A percentile compares a stretch with the other conserved stretches of the same genome.
These are phyloP conservation scores for Oreotrochilus melanogaster DNA, from an alignment of 2,113 vertebrate species.

Conservation along the genomic window DNA sequence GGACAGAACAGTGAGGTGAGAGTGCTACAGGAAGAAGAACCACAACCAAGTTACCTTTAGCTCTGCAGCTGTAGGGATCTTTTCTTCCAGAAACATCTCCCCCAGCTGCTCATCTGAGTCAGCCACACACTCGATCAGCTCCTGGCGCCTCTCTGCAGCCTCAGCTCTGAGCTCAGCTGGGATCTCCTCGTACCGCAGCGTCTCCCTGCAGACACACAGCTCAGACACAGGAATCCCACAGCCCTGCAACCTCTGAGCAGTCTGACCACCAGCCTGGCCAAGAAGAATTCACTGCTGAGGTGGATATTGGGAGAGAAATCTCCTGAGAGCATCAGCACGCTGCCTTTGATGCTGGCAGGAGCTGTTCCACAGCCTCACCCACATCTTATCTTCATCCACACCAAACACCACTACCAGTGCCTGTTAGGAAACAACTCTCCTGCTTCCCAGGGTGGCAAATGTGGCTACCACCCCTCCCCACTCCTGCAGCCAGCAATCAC, in stretches of 20 bases:
- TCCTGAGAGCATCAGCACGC: rapidly evolving
- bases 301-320: rapidly evolving
- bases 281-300: rapidly evolving
- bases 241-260: too few species aligned
- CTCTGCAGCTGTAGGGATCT: constrained; percentile 83
- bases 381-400: not conserved
- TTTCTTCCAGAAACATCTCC: constrained; percentile 95
- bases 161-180: constrained; percentile 84
- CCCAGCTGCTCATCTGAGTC: constrained; percentile 91
- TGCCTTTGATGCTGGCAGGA: not conserved
- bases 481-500: too few species aligned
- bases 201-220: constrained; percentile 77
- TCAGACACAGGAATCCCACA: too few species aligned
- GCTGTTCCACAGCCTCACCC: not conserved
- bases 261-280: rapidly evolving
- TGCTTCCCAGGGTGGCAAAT: not conserved
- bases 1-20: rapidly evolving
- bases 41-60: constrained; percentile 82
- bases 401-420: not conserved
- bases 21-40: not conserved
- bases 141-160: constrained; percentile 85
- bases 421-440: rapidly evolving
- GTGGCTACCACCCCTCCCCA: not conserved
- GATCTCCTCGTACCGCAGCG: constrained; percentile 85
- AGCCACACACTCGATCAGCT: constrained; percentile 93